Base-by-base conservation (phyloP, 2,113 vertebrate species). In the Nyctereutes procyonoides region DNA sequence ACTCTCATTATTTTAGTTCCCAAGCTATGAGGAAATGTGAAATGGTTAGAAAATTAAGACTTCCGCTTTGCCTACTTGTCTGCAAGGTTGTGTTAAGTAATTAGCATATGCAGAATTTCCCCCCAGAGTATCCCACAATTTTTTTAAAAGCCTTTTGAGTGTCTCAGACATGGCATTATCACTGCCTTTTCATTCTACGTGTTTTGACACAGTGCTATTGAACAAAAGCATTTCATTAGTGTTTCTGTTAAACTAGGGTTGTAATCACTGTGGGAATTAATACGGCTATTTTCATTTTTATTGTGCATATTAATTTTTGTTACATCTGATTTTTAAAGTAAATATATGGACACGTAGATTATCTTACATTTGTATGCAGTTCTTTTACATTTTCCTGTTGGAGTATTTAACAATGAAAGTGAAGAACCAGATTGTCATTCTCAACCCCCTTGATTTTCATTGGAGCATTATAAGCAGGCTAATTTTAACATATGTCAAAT, bases 271-370 rank as follows among this genome's bases (percentile, higher is more conserved):
- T 87, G 81, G 92, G 96, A 85, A 58, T 83, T 53, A 76, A 55
- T 90, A 38, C 20, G 69, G 30, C 24, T 80, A 22, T 84, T 90
- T 90, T 86, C 55, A 32, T 60, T 95, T 96, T 83, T 90, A 92
- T 56, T 84, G 55, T 20, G 30, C 28, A n/a, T 56, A 67, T 12
- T 55, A 62, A 28, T 76, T 96, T 88, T 83, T 83, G 19, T 30
- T 67, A 19, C 51, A 24, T 87, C 79, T 96, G 26, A 93, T 79
- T 97, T 97, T 96, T 55, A 65, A 93, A 90, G 71, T 81, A 69
- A 94, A 56, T 81, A 65, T 35, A 32, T 69, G 28, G 74, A 74
- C 65, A 93, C 76, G 63, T 48, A 88, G 35, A 69, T 90, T 53
- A 69, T 14, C 28, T 93, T 48, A 28, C 17, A 58, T 35, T 63